Base-by-base conservation (phyloP, 1,140 invertebrate species). In the Adelges cooleyi region DNA sequence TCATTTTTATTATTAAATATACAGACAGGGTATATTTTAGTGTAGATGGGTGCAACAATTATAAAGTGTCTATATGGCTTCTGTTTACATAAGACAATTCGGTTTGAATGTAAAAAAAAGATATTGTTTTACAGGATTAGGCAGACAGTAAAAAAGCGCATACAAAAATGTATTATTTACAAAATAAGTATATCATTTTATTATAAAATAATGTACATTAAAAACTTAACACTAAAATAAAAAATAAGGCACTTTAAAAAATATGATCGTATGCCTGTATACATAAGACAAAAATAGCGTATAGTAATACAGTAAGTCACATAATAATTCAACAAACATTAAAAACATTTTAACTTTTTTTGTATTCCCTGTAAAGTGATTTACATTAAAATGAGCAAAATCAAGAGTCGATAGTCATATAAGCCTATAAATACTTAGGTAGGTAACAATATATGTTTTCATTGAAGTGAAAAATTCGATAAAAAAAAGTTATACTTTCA, bases 201-300 rank as follows among this genome's bases (percentile, higher is more conserved):
- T 62, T 46, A 11, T 20, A 62, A 48, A 62, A 62, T 46, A 62
- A 33, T 62, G 42, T 62, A 62, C 42, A 62, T 8, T 44, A 13
- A 46, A 62, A 62, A 62, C 56, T 62, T 62, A 62, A 62, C 38
- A 46, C 56, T 62, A 62, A 29, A 46, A 62, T 46, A 22, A 22
- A n/a, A 48, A 62, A 22, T 62, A 62, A 62, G 56, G 56, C 56
- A 62, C 56, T 62, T 6, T 62, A 62, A 46, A 38, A 59, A 33
- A 62, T 48, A 46, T 27, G 40, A 36, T 18, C 22, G 17, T 62
- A 62, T 22, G 22, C 56, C 40, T 29, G 18, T 62, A 15, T 59
- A 59, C 38, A n/a, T 33, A 33, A 48, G 42, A 46, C 25, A 62
- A 25, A 42, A 33, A 33, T 33, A 33, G 29, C 20, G 25, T 20